These are phyloP conservation scores for Hemichromis elongatus DNA, from an alignment of 2,113 vertebrate genomes.

Conservation along the genomic window DNA sequence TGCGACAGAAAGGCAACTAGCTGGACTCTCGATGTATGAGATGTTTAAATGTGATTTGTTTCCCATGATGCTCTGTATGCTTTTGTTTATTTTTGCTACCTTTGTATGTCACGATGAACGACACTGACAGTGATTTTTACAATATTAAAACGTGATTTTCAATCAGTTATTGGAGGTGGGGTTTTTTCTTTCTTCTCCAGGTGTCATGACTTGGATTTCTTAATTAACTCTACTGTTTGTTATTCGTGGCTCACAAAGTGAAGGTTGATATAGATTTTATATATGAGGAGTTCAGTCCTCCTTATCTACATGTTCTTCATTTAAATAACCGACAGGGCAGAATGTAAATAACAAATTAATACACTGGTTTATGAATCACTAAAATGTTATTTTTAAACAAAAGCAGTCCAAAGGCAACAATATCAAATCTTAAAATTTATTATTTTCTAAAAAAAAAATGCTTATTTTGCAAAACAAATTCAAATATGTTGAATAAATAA, in stretches of 20 bases:
- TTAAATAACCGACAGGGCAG: background rate
- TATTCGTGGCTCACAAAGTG: background rate
- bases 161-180: background rate
- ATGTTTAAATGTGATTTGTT: slow-evolving; percentile 57
- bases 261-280: background rate
- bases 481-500: background rate
- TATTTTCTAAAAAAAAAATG: background rate
- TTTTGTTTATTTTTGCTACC: slow-evolving; percentile 52
- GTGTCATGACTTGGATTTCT: background rate
- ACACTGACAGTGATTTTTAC: slow-evolving; percentile 37
- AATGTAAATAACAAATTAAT: background rate
- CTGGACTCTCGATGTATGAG: background rate
- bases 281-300: background rate
- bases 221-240: background rate
- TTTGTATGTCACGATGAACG: slow-evolving; percentile 24
- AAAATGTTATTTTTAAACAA: background rate
- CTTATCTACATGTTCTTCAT: background rate
- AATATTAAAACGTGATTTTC: slow-evolving; percentile 60
- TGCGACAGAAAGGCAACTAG: background rate
- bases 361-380: background rate
- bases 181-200: background rate
- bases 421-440: background rate
- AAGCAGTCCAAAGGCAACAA: background rate
- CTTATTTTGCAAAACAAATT: background rate
- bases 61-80: slow-evolving; percentile 15